Base-by-base conservation (phyloP, 2,797 vertebrate genomes). In the Argyrosomus regius region DNA sequence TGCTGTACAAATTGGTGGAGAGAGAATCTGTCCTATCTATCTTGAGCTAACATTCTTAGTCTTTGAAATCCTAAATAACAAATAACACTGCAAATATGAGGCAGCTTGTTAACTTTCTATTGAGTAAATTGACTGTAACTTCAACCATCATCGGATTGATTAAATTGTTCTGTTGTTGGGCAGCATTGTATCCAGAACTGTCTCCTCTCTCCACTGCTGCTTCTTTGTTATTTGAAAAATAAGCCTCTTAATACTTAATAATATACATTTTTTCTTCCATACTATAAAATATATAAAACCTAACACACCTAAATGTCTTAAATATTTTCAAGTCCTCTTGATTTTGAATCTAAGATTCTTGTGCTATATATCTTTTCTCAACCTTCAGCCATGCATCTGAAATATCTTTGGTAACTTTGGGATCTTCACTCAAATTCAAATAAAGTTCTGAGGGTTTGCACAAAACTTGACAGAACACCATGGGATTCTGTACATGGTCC, bases 91-190 rank as follows among this genome's bases (percentile, higher is more conserved):
- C 22, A 22, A 22, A 22, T 22, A 22, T 22, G 22, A 22, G 22
- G 22, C 87, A 85, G 81, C 83, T 84, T 85, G 86, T 89, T 90
- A 81, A 83, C 84, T 77, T 80, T 60, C 56, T 87, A 90, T 89
- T 84, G 87, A 91, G 71, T 0, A 57, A 80, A 87, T 85, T 72
- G 90, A 90, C 90, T 86, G 80, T 68, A 81, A 77, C 84, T 67
- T 81, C 83, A 65, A 75, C 35, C 60, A 57, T 54, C 6, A 74
- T 88, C 87, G 60, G 24, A 89, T 88, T 91, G 87, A 92, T 93
- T 88, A 78, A 78, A 77, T 83, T 88, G 85, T 88, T 93, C 78
- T 86, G 73, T 85, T 87, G 78, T 48, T 62, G 54, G 86, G 85
- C 82, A 72, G 80, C 79, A 22, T 24, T 63, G 74, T 77, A 46